phyloP scores from a whole-genome alignment of 2,797 vertebrate species.

The Eutrigla gurnardus region DNA sequence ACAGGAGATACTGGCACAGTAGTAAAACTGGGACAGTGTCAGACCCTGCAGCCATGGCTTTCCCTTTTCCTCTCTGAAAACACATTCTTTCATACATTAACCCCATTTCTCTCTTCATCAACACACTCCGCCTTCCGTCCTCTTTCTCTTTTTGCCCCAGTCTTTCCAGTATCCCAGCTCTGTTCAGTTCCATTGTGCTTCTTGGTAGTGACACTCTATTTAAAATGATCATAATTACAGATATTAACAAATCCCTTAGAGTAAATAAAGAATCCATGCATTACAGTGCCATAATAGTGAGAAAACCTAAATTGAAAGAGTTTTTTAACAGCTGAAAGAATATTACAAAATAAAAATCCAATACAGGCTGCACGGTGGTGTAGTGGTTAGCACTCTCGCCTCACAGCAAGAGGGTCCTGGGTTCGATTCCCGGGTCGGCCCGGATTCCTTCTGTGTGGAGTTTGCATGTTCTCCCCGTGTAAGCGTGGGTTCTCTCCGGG shows the following conservation, averaged over 20 bases:
- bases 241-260: slow-evolving; percentile 15
- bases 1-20: slow-evolving; percentile 74
- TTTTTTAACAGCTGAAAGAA: slow-evolving; percentile 7
- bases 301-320: neutral
- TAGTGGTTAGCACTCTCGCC: no score
- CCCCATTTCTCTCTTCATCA: slow-evolving; percentile 74
- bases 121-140: slow-evolving; percentile 39
- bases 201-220: slow-evolving; percentile 7
- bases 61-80: slow-evolving; percentile 66
- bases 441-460: no score
- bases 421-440: no score
- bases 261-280: slow-evolving; percentile 11
- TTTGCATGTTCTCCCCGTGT: no score
- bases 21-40: slow-evolving; percentile 80
- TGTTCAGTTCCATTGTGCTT: slow-evolving; percentile 18
- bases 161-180: slow-evolving; percentile 29
- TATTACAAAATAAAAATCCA: no score
- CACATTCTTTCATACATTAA: slow-evolving; percentile 77
- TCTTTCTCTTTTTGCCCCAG: slow-evolving; percentile 19
- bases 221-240: slow-evolving; percentile 38
- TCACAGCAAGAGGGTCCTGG: no score
- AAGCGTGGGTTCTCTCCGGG: no score
- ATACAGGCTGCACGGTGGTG: no score
- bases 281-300: neutral
- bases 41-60: slow-evolving; percentile 76